Percentiles rank a stretch among this genome's conserved stretches.
phyloP scores from a whole-genome alignment of 2,888 invertebrate genomes.

The Phyto melanocephala region DNA sequence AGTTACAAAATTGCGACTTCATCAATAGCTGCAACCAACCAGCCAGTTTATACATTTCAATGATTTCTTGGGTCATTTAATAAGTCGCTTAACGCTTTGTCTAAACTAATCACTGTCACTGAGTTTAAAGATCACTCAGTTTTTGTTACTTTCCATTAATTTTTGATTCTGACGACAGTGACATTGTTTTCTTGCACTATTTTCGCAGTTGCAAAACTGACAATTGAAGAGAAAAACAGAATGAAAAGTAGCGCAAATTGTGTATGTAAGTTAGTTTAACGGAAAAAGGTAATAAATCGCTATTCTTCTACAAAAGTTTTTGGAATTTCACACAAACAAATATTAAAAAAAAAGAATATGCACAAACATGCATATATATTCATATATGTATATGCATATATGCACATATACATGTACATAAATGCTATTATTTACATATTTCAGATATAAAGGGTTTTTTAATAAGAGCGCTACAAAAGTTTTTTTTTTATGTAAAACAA shows the following conservation, averaged over 20 bases:
- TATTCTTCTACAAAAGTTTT: conserved; percentile 23
- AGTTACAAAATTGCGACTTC: no score
- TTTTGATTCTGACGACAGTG: neutral
- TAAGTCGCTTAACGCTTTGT: conserved; percentile 55
- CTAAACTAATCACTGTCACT: conserved; percentile 57
- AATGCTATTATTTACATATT: no score
- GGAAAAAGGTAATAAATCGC: conserved; percentile 53
- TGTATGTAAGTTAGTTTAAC: neutral
- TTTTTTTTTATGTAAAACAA: no score
- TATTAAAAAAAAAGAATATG: neutral
- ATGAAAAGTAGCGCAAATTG: neutral
- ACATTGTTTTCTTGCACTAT: conserved; percentile 30
- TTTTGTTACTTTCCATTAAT: neutral
- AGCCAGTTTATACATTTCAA: conserved; percentile 4
- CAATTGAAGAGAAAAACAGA: neutral
- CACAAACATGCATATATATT: no score
- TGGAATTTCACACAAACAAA: neutral
- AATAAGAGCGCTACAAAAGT: no score
- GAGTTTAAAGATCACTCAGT: conserved; percentile 3
- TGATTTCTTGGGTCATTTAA: conserved; percentile 52
- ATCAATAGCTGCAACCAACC: neutral
- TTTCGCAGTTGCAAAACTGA: neutral
- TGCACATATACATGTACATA: no score
- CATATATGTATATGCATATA: no score
- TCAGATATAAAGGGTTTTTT: no score